Percentiles rank a stretch among this genome's conserved stretches.
phyloP scores from a whole-genome alignment of 2,797 vertebrate species.

The Enoplosus armatus region DNA sequence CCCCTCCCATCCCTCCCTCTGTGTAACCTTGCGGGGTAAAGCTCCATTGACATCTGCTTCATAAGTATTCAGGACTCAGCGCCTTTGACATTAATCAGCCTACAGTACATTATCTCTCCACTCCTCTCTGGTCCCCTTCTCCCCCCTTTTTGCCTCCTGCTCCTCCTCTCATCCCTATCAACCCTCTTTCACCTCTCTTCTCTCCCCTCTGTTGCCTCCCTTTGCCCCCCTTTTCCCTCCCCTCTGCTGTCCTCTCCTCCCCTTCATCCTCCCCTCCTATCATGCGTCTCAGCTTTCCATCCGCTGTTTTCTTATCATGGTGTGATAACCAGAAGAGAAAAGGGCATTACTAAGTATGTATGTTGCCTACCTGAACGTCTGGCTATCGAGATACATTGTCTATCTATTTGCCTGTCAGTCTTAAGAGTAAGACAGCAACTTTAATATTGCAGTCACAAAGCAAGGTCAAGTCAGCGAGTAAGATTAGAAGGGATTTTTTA shows the following conservation, averaged over 20 bases:
- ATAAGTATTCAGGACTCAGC: conserved; percentile 84
- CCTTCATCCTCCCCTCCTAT: conserved; percentile 54
- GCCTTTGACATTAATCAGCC: conserved; percentile 84
- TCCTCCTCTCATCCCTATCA: conserved; percentile 72
- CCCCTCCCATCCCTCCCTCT: conserved; percentile 65
- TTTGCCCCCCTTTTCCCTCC: conserved; percentile 27
- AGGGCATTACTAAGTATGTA: conserved; percentile 59
- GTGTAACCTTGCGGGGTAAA: conserved; percentile 82
- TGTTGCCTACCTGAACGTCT: conserved; percentile 60
- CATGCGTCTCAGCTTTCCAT: conserved; percentile 61
- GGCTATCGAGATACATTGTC: conserved; percentile 58
- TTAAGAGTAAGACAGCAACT: conserved; percentile 30
- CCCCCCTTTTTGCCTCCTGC: conserved; percentile 58
- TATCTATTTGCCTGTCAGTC: conserved; percentile 47
- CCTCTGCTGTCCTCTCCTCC: conserved; percentile 14
- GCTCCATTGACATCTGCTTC: conserved; percentile 84
- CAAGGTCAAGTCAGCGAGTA: conserved; percentile 40
- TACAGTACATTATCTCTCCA: conserved; percentile 82
- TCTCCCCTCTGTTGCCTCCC: conserved; percentile 36
- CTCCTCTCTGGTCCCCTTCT: conserved; percentile 54
- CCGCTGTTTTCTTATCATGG: conserved; percentile 71
- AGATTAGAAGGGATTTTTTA: conserved; percentile 20
- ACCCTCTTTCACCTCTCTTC: conserved; percentile 60
- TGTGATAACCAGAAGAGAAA: conserved; percentile 72
- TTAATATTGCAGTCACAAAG: conserved; percentile 45